These are phyloP conservation scores for Nasua narica DNA, from an alignment of 2,797 vertebrate species.

Conservation along the genomic window DNA sequence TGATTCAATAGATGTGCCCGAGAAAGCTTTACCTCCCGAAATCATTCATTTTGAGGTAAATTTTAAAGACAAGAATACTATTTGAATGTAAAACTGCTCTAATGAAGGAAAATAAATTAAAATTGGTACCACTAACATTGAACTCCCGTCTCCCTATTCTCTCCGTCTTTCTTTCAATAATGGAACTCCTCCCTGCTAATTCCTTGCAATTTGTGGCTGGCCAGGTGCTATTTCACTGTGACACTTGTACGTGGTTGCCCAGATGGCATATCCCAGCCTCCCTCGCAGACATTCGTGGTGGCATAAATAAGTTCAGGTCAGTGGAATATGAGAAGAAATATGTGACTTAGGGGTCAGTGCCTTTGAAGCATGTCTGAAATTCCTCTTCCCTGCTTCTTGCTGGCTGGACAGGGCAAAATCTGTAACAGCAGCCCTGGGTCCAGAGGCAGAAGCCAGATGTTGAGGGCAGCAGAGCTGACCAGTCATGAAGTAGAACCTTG, in stretches of 20 bases:
- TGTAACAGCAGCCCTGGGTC: background rate
- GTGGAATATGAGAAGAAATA: background rate
- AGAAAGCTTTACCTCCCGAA: background rate
- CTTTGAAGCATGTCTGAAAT: background rate
- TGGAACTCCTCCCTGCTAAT: background rate
- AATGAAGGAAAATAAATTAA: background rate
- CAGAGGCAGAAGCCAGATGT: background rate
- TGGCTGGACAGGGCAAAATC: background rate
- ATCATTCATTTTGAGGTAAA: background rate
- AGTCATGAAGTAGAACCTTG: background rate
- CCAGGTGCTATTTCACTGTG: background rate
- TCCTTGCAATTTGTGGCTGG: background rate
- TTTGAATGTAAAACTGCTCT: background rate
- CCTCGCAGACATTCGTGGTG: background rate
- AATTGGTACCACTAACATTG: background rate
- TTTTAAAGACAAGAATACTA: background rate
- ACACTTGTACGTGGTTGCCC: background rate
- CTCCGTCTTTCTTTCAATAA: background rate
- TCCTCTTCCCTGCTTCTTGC: background rate
- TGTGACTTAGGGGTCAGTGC: background rate
- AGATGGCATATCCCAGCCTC: background rate
- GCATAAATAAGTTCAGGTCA: background rate
- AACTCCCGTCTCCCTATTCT: background rate
- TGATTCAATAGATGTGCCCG: background rate
- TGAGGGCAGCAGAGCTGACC: background rate